Evolutionary conservation across 2,888 invertebrate genomes (phyloP), one percentile per base, ranked within the genome.

Genomic region (Drosophila ezoana): DNA sequence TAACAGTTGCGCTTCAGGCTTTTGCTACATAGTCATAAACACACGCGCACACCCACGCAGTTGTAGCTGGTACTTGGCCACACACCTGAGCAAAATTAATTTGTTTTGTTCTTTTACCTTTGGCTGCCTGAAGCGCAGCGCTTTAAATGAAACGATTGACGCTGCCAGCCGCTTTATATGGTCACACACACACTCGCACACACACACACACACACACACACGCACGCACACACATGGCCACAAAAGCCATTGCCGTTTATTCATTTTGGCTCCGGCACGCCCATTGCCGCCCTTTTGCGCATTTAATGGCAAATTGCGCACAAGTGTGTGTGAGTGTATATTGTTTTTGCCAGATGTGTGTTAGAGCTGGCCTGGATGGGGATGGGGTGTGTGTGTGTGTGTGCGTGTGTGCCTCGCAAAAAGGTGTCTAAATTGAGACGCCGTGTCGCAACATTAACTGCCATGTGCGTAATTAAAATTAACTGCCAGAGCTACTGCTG

Each of bases 381-480:
- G 6, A 2, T 28, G 16, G 41, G 32, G 35, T 41, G 14, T 6
- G 13, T 18, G 13, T 28, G 51, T 53, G 43, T 41, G 14, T 6
- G 13, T 18, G 13, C 20, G 51, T 53, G 43, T 28, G n/a, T 35
- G 28, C 44, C 73, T 38, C 65, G 41, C 64, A 77, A 82, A 80
- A 80, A 83, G 89, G 83, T 83, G 83, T 84, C 89, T 86, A 83
- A 83, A 83, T 83, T 87, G 83, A 81, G 85, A 81, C 72, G 89
- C 84, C 75, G 72, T 88, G 89, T 87, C 89, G 81, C 81, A 71
- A 78, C 81, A 86, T 70, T 83, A 83, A 83, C 80, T 72, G 79
- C 83, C 86, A 69, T 76, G 77, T 85, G 87, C 79, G 85, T 85
- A 87, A 89, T 85, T 85, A 85, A 85, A 89, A 85, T 87, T 89